Base-by-base conservation (phyloP, 2,797 vertebrate species). In the Salmo trutta region DNA sequence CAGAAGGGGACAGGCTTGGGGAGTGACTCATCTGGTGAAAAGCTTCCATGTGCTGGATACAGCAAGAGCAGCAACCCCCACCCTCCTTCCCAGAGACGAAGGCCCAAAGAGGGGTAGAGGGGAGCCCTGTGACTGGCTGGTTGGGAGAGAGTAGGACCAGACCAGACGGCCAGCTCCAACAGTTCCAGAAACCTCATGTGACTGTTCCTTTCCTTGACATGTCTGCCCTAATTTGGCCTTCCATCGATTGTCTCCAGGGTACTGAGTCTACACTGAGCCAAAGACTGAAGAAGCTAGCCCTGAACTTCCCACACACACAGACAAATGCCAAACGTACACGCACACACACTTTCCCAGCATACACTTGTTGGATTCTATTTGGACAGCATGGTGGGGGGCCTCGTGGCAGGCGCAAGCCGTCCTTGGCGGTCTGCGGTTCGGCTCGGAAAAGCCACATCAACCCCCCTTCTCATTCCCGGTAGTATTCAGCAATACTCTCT, bases 351-450 rank as follows among this genome's bases (percentile, higher is more conserved):
- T 67, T 67, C 15, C 51, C 24, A 53, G 51, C 16, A 3, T 73
- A 19, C 71, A 73, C 27, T 73, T 56, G 16, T 29, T 31, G 52
- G 16, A 54, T 29, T 31, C 51, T 73, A 53, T 56, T 56, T 5
- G 71, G 69, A 47, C 62, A 8, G 66, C 81, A 64, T 53, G 8
- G 82, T 88, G 88, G 85, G 84, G 83, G 87, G 83, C 79, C 85
- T 73, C 68, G 54, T 80, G 79, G 82, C 83, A 83, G 81, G 78
- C 74, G 78, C 54, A 69, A 12, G 52, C 31, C 77, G 77, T 90
- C 87, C 86, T 86, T 88, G 88, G 89, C 75, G 85, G 88, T 90
- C 81, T 90, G 86, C 81, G 84, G 90, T 88, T 80, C 74, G 53
- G 56, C 24, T 82, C 53, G 67, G 54, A 82, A 81, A 84, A 33